These are phyloP conservation scores for Drosophila merina DNA, from an alignment of 2,888 invertebrate species.

Conservation along the genomic window DNA sequence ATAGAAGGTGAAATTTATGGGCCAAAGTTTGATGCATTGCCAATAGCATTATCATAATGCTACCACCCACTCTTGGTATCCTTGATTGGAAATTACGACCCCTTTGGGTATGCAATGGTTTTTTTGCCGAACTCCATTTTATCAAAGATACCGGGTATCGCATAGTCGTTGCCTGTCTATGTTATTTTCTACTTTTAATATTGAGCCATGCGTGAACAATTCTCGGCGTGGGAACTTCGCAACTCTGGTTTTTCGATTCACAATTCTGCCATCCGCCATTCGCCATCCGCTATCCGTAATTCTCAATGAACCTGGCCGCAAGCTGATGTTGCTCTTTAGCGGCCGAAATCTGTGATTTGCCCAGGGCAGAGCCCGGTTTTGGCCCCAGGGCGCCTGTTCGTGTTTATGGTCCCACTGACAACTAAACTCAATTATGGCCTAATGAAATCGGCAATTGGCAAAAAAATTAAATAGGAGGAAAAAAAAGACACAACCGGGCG, in stretches of 20 bases:
- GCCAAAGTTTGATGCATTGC: not conserved
- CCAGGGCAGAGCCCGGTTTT: conserved; percentile 14
- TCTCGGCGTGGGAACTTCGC: conserved; percentile 66
- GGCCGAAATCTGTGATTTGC: conserved; percentile 26
- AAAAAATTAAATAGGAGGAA: not conserved
- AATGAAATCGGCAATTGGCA: conserved; percentile 71
- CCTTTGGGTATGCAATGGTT: not conserved
- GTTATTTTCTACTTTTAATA: not conserved
- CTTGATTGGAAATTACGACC: not conserved
- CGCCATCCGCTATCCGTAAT: conserved; percentile 18
- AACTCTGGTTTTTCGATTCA: conserved; percentile 23
- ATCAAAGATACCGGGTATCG: conserved; percentile 8
- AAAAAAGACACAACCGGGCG: conserved; percentile 23
- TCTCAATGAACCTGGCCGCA: conserved; percentile 64
- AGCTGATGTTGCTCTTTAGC: conserved; percentile 43
- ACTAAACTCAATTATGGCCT: conserved; percentile 79
- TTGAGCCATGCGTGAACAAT: conserved; percentile 72
- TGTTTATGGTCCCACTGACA: conserved; percentile 72
- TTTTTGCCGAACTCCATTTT: not conserved
- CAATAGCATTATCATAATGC: not conserved
- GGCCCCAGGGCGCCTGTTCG: conserved; percentile 61
- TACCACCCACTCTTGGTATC: not conserved
- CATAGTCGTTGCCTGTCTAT: not conserved
- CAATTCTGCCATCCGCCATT: conserved; percentile 6
- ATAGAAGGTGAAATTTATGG: conserved; percentile 1